These are phyloP conservation scores for Drosophila suboccidentalis DNA, from an alignment of 2,888 invertebrate genomes.

Conservation along the genomic window DNA sequence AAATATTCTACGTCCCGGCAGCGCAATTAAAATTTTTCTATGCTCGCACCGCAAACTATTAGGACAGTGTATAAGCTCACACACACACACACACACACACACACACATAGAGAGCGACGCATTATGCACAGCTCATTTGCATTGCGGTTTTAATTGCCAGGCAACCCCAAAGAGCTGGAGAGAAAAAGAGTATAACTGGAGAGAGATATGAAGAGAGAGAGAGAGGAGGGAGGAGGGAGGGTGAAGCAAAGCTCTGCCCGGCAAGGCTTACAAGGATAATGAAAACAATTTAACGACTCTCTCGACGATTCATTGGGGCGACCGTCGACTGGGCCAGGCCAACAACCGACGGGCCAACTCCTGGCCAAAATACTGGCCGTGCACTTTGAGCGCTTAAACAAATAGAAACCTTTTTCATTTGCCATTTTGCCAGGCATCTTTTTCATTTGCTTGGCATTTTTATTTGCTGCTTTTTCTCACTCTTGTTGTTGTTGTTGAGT, in stretches of 20 bases:
- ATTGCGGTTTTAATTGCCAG: conserved; percentile 79
- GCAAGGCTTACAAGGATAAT: conserved; percentile 77
- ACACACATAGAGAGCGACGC: conserved; percentile 31
- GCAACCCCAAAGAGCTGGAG: conserved; percentile 26
- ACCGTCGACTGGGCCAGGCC: conserved; percentile 8
- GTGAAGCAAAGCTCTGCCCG: conserved; percentile 16
- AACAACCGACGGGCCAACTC: conserved; percentile 1
- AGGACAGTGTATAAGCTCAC: conserved; percentile 32
- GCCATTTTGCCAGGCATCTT: conserved; percentile 37
- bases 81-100: conserved; percentile 17
- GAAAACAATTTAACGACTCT: conserved; percentile 81
- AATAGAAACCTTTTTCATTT: conserved; percentile 73
- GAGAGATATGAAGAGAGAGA: not conserved
- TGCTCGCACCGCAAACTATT: conserved; percentile 59
- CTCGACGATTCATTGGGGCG: conserved; percentile 64
- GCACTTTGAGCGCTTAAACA: conserved; percentile 66
- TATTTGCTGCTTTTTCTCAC: not conserved
- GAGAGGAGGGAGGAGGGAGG: too few relatives aligned
- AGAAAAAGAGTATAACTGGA: not conserved
- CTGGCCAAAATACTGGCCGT: conserved; percentile 51
- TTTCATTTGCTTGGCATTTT: conserved; percentile 30
- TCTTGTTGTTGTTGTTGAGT: conserved; percentile 21
- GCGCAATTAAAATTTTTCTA: conserved; percentile 70
- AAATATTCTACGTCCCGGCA: conserved; percentile 43
- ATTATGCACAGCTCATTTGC: conserved; percentile 80